Evolutionary conservation across 2,113 vertebrate species (phyloP).

Genomic region (Sinocyclocheilus grahami): DNA sequence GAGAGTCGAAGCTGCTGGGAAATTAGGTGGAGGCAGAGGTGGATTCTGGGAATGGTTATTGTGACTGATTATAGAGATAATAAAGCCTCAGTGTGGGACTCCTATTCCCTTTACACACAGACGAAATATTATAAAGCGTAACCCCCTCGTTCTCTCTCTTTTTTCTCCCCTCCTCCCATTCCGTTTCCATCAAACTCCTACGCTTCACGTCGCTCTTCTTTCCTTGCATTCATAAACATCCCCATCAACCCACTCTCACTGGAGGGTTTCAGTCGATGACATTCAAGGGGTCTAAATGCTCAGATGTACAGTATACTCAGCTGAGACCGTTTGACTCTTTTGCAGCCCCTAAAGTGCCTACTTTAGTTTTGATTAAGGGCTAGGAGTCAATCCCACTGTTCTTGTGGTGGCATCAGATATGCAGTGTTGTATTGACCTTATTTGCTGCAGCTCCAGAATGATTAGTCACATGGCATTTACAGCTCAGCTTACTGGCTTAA

Average conservation of each 20-base stretch:
- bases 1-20: constrained; percentile 46
- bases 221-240: constrained; percentile 27
- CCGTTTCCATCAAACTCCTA: not conserved
- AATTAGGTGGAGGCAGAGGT: constrained; percentile 41
- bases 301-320: constrained; percentile 8
- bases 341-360: not conserved
- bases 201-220: not conserved
- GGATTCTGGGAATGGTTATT: constrained; percentile 48
- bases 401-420: not conserved
- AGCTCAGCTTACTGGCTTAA: not conserved
- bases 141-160: constrained; percentile 20
- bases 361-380: not conserved
- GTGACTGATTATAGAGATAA: constrained; percentile 52
- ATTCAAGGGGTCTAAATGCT: not conserved
- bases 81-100: constrained; percentile 31
- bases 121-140: not conserved
- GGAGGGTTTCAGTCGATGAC: not conserved
- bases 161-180: not conserved
- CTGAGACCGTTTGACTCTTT: not conserved
- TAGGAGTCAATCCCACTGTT: not conserved
- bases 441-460: not conserved
- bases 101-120: constrained; percentile 27
- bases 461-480: not conserved
- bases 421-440: not conserved
- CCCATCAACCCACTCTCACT: constrained; percentile 43